Conservation (phyloP, 1,140 invertebrate species). For the Pseudomyrmex gracilis region DNA sequence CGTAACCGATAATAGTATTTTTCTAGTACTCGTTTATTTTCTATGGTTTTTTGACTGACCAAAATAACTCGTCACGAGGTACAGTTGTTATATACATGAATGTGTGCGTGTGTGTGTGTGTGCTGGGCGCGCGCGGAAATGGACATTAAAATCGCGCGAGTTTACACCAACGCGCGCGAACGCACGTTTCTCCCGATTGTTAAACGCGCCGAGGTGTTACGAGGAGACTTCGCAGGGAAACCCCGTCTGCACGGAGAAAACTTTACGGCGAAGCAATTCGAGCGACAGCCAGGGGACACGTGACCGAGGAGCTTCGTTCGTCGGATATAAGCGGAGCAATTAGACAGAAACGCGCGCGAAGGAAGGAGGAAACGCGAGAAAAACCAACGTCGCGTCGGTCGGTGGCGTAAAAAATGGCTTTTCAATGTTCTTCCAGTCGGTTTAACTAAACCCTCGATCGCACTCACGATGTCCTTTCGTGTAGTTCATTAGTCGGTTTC, state of each 20-base stretch:
- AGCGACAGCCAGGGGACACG: slow-evolving; percentile 63
- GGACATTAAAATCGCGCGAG: slow-evolving; percentile 42
- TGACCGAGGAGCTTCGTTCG: slow-evolving; percentile 41
- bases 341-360: slow-evolving; percentile 61
- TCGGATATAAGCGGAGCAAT: slow-evolving; percentile 69
- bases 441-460: slow-evolving; percentile 71
- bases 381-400: slow-evolving; percentile 37
- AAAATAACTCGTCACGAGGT: background rate
- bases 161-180: slow-evolving; percentile 34
- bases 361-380: slow-evolving; percentile 55
- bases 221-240: no score
- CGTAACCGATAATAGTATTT: background rate
- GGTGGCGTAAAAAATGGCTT: slow-evolving; percentile 75
- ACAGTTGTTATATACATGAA: no score
- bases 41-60: slow-evolving; percentile 29
- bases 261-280: slow-evolving; percentile 59
- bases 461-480: background rate
- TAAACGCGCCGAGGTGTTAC: slow-evolving; percentile 34
- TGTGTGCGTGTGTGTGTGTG: no score
- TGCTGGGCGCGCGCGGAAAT: slow-evolving; percentile 18
- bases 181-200: slow-evolving; percentile 63
- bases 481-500: background rate
- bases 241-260: slow-evolving; percentile 15
- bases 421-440: slow-evolving; percentile 70
- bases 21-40: background rate